Evolutionary conservation across 2,113 vertebrate species (phyloP).

Genomic region (Junco hyemalis): DNA sequence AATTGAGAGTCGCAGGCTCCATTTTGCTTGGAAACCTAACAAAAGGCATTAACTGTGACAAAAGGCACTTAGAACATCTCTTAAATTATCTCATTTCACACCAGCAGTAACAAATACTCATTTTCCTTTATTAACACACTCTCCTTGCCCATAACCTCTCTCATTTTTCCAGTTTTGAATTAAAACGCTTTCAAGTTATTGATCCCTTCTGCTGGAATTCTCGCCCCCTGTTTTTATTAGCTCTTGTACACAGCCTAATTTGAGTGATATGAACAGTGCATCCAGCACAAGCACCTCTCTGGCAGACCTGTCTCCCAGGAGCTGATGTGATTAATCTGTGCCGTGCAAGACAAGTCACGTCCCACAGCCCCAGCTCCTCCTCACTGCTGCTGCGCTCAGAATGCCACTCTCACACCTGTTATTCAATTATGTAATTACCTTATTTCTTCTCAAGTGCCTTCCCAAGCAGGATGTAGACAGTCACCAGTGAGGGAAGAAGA

Average conservation of each 20-base stretch:
- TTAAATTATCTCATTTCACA: conserved; percentile 61
- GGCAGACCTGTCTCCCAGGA: not conserved
- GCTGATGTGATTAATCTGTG: conserved; percentile 2
- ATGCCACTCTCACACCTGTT: conserved; percentile 4
- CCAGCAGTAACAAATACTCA: conserved; percentile 46
- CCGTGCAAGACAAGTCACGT: not conserved
- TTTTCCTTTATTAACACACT: conserved; percentile 59
- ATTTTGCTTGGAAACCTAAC: conserved; percentile 30
- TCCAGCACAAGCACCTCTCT: not conserved
- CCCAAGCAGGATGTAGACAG: not conserved
- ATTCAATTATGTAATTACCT: conserved; percentile 60
- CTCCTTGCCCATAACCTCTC: conserved; percentile 9
- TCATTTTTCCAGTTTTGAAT: conserved; percentile 44
- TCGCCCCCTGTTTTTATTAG: conserved; percentile 2
- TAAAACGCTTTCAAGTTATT: conserved; percentile 25
- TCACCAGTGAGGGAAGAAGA: not conserved
- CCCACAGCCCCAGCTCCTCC: conserved; percentile 6
- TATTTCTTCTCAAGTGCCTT: conserved; percentile 15
- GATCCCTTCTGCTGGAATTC: conserved; percentile 20
- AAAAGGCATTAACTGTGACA: conserved; percentile 48
- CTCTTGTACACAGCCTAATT: not conserved
- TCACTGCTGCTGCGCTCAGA: not conserved
- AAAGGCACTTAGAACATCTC: conserved; percentile 49
- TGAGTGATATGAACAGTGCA: not conserved
- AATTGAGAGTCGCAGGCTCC: conserved; percentile 46